Base-by-base conservation (phyloP, 2,888 invertebrate species). In the Myopa tessellatipennis region DNA sequence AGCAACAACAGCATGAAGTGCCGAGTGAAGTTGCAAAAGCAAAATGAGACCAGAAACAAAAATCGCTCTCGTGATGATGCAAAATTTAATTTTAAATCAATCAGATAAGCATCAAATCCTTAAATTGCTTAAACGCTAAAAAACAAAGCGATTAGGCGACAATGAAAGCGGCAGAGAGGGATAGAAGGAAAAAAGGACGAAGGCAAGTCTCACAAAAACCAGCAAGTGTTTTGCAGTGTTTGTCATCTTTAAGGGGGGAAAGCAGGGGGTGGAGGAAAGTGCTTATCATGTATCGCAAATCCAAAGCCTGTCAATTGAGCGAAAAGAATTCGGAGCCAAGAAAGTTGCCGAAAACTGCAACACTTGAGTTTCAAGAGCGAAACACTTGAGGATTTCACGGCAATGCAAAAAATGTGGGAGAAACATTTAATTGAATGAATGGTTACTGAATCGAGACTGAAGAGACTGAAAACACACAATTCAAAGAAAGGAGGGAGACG, bases 401-500 rank as follows among this genome's bases (percentile, higher is more conserved):
- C n/a, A 70, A 8, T 12, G 36, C 16, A 60, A 70, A 52, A 55
- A 58, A 73, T 45, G 40, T n/a, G 45, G 10, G 14, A 61, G 40
- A 73, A 34, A 71, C 26, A 71, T 36, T 71, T 55, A 14, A 6
- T 16, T 40, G 34, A 71, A 58, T 71, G 26, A 58, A 61, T 26
- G 10, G 18, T 34, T 50, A 50, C 55, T 58, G 60, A 26, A 7
- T 58, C n/a, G 8, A 61, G 45, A 38, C 34, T 16, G 36, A 38
- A 67, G 72, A 69, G 78, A 78, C 61, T 38, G 60, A n/a, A n/a
- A n/a, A n/a, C 72, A 65, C 79, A 78, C 82, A 84, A 83, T 84
- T 78, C 75, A 76, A 67, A 71, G 74, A 75, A 70, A 70, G 18
- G 40, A 40, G 38, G 69, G 77, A 76, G 79, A 81, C 77, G 77